Evolutionary conservation across 2,113 vertebrate genomes (phyloP).

Genomic region (Rutilus rutilus): DNA sequence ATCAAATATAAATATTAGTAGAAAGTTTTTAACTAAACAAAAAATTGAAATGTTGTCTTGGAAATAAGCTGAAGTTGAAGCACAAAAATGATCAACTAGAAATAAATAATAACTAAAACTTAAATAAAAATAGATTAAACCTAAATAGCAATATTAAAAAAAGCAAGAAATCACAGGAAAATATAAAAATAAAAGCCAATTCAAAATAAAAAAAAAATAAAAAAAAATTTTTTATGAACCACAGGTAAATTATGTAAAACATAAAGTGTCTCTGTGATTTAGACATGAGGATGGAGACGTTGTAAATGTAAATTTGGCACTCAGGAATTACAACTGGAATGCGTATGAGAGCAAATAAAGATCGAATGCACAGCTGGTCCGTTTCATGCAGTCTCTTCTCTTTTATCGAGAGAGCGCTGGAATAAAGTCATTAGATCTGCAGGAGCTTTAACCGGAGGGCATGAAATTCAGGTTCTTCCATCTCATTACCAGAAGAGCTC

Average conservation of each 20-base stretch:
- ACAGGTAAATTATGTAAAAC: neutral
- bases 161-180: too few species aligned
- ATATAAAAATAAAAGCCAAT: too few species aligned
- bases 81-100: too few species aligned
- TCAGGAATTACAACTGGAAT: neutral
- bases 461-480: neutral
- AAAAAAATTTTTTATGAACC: neutral
- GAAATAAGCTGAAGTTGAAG: too few species aligned
- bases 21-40: too few species aligned
- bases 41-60: too few species aligned
- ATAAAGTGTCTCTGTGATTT: neutral
- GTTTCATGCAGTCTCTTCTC: neutral
- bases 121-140: too few species aligned
- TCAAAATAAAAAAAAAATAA: too few species aligned
- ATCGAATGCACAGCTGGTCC: neutral
- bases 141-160: too few species aligned
- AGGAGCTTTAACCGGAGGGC: neutral
- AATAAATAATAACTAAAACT: too few species aligned
- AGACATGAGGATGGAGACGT: neutral
- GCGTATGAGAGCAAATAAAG: neutral
- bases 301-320: neutral
- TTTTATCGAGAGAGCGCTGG: neutral
- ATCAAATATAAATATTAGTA: too few species aligned
- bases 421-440: constrained; percentile 24
- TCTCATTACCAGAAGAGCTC: neutral